These are phyloP conservation scores for Menidia beryllina DNA, from an alignment of 2,113 vertebrate genomes.

Conservation along the genomic window DNA sequence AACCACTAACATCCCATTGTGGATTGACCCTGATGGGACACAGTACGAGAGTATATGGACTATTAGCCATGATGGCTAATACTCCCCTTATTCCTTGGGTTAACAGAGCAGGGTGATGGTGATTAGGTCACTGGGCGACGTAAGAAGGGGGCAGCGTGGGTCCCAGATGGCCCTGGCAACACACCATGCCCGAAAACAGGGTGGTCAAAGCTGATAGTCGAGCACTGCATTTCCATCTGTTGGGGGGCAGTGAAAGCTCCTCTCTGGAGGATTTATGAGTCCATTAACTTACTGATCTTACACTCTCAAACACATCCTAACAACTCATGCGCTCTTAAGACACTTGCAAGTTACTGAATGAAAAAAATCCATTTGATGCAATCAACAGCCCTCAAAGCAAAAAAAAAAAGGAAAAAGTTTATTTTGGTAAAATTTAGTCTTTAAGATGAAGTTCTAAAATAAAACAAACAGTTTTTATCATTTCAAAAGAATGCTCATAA, in stretches of 20 bases:
- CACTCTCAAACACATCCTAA: slow-evolving; percentile 32
- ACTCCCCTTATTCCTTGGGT: slow-evolving; percentile 14
- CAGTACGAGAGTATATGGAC: slow-evolving; percentile 12
- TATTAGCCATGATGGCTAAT: slow-evolving; percentile 20
- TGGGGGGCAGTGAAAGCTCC: slow-evolving; percentile 69
- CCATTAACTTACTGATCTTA: slow-evolving; percentile 67
- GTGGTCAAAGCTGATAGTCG: slow-evolving; percentile 31
- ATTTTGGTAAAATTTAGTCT: background rate
- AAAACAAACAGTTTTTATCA: background rate
- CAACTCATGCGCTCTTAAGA: slow-evolving; percentile 4
- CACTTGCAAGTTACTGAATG: slow-evolving; percentile 11
- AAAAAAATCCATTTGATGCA: background rate
- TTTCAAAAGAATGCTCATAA: no score
- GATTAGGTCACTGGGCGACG: background rate
- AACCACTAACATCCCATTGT: slow-evolving; percentile 13
- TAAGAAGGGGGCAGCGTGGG: slow-evolving; percentile 21
- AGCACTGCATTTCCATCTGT: slow-evolving; percentile 71
- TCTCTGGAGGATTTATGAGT: slow-evolving; percentile 59
- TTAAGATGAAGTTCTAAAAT: no score
- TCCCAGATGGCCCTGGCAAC: slow-evolving; percentile 74
- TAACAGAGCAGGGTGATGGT: background rate
- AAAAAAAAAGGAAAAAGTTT: background rate
- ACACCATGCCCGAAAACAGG: slow-evolving; percentile 20
- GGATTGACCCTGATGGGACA: background rate
- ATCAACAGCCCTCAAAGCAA: background rate